phyloP scores from a whole-genome alignment of 2,797 vertebrate genomes.

The Sphenodon punctatus region DNA sequence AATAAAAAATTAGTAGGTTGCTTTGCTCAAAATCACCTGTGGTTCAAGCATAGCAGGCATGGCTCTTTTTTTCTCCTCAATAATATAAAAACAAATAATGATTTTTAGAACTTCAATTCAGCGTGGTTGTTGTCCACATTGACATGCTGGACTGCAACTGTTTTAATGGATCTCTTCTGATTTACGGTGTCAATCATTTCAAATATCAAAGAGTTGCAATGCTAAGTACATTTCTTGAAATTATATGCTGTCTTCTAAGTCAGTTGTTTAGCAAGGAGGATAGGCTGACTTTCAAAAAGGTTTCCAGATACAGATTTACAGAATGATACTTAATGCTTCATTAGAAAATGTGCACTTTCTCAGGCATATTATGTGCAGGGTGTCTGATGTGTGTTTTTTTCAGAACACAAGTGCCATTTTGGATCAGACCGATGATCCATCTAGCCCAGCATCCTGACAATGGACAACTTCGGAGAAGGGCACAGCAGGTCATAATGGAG shows the following conservation, averaged over 20 bases:
- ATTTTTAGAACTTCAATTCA: background rate
- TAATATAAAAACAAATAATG: background rate
- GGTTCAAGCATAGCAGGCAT: background rate
- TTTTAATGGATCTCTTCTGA: background rate
- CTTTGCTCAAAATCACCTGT: background rate
- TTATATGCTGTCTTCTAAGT: background rate
- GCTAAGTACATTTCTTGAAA: background rate
- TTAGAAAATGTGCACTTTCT: background rate
- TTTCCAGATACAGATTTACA: background rate
- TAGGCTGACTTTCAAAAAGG: background rate
- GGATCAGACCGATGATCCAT: too few species aligned
- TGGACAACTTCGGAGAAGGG: too few species aligned
- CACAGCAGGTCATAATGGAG: too few species aligned
- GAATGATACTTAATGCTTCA: background rate
- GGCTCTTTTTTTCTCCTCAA: background rate
- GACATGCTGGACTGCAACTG: background rate
- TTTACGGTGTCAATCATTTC: background rate
- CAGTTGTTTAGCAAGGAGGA: background rate
- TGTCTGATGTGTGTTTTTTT: too few species aligned
- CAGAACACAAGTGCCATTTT: too few species aligned
- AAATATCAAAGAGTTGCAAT: background rate
- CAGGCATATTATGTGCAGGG: background rate
- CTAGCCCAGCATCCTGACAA: too few species aligned
- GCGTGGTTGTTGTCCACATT: background rate
- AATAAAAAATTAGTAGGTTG: background rate